Evolutionary conservation across 2,113 vertebrate genomes (phyloP).

Genomic region (Amphiprion ocellaris): DNA sequence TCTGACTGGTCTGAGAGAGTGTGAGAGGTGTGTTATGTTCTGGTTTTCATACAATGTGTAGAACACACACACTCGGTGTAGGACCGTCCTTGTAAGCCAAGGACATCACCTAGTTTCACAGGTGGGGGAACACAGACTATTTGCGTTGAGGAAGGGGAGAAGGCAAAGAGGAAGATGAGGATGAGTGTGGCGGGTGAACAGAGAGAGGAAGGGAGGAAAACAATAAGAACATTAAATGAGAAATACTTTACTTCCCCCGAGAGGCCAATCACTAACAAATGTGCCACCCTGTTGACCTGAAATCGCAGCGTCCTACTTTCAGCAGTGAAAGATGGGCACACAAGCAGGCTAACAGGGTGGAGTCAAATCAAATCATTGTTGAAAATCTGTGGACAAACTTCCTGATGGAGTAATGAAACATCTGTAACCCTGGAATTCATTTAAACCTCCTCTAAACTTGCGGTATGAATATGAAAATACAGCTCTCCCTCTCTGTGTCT

Average conservation of each 20-base stretch:
- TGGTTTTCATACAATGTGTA: conserved; percentile 21
- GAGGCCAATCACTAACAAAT: conserved; percentile 16
- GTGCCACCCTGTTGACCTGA: conserved; percentile 11
- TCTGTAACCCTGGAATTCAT: conserved; percentile 15
- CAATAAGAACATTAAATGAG: neutral
- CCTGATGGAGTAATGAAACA: neutral
- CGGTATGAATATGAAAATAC: conserved; percentile 23
- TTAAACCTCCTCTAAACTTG: conserved; percentile 29
- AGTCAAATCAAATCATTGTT: conserved; percentile 4
- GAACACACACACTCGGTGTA: conserved; percentile 2
- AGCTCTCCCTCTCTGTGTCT: neutral
- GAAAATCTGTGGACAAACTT: conserved; percentile 14
- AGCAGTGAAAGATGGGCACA: conserved; percentile 13
- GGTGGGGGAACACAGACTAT: conserved; percentile 62
- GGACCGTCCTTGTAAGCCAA: conserved; percentile 62
- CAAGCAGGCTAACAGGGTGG: neutral
- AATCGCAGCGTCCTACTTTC: conserved; percentile 21
- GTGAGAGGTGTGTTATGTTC: conserved; percentile 30
- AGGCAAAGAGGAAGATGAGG: neutral
- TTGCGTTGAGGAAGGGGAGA: conserved; percentile 34
- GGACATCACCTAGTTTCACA: conserved; percentile 68
- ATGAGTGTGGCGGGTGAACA: neutral
- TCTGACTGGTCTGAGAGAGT: conserved; percentile 35
- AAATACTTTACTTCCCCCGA: neutral
- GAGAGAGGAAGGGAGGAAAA: neutral